Base-by-base conservation (phyloP, 1,140 invertebrate genomes). In the Dendroctonus valens region DNA sequence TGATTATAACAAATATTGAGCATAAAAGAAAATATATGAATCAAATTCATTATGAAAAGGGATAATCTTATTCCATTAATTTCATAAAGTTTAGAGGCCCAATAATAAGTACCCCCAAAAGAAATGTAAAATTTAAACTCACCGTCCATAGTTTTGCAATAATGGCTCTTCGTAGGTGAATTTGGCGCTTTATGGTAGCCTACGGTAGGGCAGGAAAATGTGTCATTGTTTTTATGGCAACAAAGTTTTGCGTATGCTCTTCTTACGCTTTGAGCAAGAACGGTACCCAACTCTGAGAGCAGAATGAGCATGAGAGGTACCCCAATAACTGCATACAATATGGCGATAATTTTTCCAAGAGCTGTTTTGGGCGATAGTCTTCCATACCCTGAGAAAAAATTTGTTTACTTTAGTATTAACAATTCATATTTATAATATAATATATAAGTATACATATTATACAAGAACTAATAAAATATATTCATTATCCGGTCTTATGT, bases 241-340 rank as follows among this genome's bases (percentile, higher is more conserved):
- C 87, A 89, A 6, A 89, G 77, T 69, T 84, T 84, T 46, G 86
- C 82, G 78, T 91, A 93, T 6, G 84, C 84, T 72, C 86, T 84
- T 72, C 89, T 85, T 66, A 92, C 87, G 2, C 87, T 83, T 39
- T 87, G 83, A 12, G 92, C 92, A 63, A 94, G 81, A 48, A 90
- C 81, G n/a, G 87, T 86, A 0, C 93, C 93, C 54, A 95, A 83
- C 71, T 93, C 93, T 5, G 91, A 92, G 49, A 96, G 81, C 78
- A 92, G 94, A 49, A 94, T 85, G 48, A 96, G 81, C 81, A 94
- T 94, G 48, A 96, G 77, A 2, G 93, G 94, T 40, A 95, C 92
- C 0, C 94, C 92, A 72, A 86, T 83, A 72, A 87, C 81, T 0
- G 94, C 93, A 77, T 96, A 96, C 8, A 94, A 80, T 70, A 96